Conservation (phyloP, 2,888 invertebrate species). For the Apotomis betuletana region DNA sequence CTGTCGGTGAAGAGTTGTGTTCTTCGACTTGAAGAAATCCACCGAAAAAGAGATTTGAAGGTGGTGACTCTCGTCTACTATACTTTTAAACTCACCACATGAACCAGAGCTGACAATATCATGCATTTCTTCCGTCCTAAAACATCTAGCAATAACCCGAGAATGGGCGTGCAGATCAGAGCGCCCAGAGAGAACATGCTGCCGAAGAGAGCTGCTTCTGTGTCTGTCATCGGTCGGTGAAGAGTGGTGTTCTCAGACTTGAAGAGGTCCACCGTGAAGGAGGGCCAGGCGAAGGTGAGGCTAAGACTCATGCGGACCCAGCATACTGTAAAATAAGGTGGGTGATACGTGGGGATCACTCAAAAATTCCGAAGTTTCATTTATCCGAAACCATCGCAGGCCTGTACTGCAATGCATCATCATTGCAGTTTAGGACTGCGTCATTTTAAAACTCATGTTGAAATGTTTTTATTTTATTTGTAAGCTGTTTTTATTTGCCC, state of each 20-base stretch:
- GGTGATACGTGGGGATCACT: too few species aligned
- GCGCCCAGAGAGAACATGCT: conserved; percentile 49
- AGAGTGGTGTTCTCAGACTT: conserved; percentile 48
- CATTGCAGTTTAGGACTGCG: too few species aligned
- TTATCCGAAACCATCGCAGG: too few species aligned
- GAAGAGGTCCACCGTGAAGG: conserved; percentile 49
- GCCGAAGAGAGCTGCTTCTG: conserved; percentile 49
- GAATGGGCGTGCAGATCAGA: conserved; percentile 46
- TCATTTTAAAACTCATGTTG: too few species aligned
- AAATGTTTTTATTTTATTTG: too few species aligned
- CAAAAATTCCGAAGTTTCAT: background rate
- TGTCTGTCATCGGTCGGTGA: conserved; percentile 48
- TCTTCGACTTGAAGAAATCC: conserved; percentile 46
- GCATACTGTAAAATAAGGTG: conserved; percentile 45
- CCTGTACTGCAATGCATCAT: too few species aligned
- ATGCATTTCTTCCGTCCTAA: conserved; percentile 50
- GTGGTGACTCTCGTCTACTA: conserved; percentile 38
- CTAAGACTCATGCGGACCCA: conserved; percentile 45
- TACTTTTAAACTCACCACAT: conserved; percentile 44
- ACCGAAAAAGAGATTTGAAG: conserved; percentile 50
- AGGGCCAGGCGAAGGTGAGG: conserved; percentile 50
- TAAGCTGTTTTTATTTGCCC: too few species aligned
- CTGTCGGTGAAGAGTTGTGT: conserved; percentile 49
- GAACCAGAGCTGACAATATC: conserved; percentile 43
- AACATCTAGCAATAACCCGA: conserved; percentile 47